Conservation (phyloP, 2,888 invertebrate species). For the Drosophila longiperda region DNA sequence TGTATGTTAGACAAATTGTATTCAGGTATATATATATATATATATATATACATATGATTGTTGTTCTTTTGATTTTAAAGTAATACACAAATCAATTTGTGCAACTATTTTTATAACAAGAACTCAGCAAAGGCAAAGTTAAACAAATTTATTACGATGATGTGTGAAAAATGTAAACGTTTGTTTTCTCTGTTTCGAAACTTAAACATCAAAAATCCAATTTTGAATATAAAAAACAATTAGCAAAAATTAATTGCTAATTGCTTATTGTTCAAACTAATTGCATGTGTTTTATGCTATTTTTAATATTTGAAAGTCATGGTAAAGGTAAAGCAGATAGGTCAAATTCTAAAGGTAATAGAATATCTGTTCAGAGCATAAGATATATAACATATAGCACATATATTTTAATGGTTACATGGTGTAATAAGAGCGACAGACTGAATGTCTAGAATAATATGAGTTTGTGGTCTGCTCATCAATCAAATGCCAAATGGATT, state of each 20-base stretch:
- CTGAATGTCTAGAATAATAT: background rate
- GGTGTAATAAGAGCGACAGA: conserved; percentile 19
- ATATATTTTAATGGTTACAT: background rate
- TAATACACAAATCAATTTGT: conserved; percentile 66
- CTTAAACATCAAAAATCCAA: conserved; percentile 50
- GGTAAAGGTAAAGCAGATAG: conserved; percentile 4
- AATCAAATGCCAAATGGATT: conserved; percentile 50
- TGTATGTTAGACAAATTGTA: conserved; percentile 11
- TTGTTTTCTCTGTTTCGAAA: conserved; percentile 5
- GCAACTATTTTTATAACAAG: conserved; percentile 72
- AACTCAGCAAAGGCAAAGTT: conserved; percentile 38
- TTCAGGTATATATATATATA: conserved; percentile 7
- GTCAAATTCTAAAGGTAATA: conserved; percentile 9
- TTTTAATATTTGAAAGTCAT: conserved; percentile 25
- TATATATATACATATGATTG: background rate
- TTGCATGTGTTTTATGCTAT: conserved; percentile 31
- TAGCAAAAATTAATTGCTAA: conserved; percentile 25
- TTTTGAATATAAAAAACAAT: conserved; percentile 22
- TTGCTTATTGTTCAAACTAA: conserved; percentile 31
- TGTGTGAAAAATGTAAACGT: conserved; percentile 69
- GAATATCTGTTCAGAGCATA: background rate
- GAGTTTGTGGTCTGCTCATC: conserved; percentile 35
- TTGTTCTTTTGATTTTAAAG: conserved; percentile 41
- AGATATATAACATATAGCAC: too few species aligned
- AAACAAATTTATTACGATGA: conserved; percentile 67